A percentile compares a stretch with the other conserved stretches of the same genome.
Evolutionary conservation across 2,888 invertebrate genomes (phyloP).

Genomic region (Andrena minutula): DNA sequence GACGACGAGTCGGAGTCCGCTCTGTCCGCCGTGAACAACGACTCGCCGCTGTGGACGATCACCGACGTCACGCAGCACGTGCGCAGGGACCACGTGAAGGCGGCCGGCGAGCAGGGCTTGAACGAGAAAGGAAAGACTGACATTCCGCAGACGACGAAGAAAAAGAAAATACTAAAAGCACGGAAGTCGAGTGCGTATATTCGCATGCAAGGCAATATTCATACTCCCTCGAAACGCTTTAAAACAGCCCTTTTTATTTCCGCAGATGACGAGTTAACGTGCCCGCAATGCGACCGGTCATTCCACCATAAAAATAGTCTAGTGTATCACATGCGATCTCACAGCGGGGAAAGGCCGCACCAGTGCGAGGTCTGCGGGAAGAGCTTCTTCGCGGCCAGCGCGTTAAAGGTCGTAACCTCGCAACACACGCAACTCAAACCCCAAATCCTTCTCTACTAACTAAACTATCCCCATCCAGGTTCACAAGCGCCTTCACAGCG

Average conservation of each 20-base stretch:
- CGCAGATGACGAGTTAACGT: constrained; percentile 85
- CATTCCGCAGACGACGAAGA: constrained; percentile 76
- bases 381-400: constrained; percentile 93
- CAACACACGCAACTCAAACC: background rate
- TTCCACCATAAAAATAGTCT: constrained; percentile 94
- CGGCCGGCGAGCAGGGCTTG: constrained; percentile 73
- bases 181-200: constrained; percentile 68
- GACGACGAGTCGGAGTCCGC: constrained; percentile 82
- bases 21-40: constrained; percentile 74
- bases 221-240: background rate
- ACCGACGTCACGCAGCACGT: constrained; percentile 73
- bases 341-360: constrained; percentile 91
- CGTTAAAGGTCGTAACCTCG: constrained; percentile 89
- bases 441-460: no score
- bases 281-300: constrained; percentile 90
- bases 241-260: background rate
- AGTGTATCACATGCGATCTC: constrained; percentile 93
- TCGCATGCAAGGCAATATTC: no score
- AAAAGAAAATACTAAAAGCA: constrained; percentile 77
- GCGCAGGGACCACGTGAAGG: constrained; percentile 65
- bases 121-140: constrained; percentile 75
- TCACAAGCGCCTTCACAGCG: constrained; percentile 93
- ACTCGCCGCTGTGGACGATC: constrained; percentile 79
- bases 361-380: constrained; percentile 93
- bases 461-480: no score